These are phyloP conservation scores for Hippoglossus stenolepis DNA, from an alignment of 2,113 vertebrate species.

Conservation along the genomic window DNA sequence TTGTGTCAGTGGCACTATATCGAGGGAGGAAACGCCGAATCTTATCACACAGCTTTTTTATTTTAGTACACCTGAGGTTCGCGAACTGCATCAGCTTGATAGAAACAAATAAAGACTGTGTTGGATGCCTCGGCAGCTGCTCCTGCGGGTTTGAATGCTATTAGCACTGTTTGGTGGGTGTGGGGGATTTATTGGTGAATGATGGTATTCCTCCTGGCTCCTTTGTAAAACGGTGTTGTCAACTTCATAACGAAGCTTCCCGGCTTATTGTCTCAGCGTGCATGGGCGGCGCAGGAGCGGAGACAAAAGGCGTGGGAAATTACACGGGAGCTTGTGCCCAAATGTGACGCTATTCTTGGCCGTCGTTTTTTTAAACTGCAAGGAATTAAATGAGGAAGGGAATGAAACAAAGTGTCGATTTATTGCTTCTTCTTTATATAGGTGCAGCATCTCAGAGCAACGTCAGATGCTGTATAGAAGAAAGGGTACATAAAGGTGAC, in stretches of 20 bases:
- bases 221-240: constrained; percentile 57
- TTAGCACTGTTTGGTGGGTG: neutral
- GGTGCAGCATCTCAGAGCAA: neutral
- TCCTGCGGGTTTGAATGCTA: constrained; percentile 12
- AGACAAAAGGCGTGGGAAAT: constrained; percentile 79
- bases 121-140: constrained; percentile 30
- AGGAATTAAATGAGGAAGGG: constrained; percentile 33
- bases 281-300: constrained; percentile 68
- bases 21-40: constrained; percentile 18
- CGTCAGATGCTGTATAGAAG: neutral
- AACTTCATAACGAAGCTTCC: constrained; percentile 64
- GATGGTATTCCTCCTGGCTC: constrained; percentile 44
- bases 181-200: constrained; percentile 2
- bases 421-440: neutral
- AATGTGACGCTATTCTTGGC: constrained; percentile 74
- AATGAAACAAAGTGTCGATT: constrained; percentile 26
- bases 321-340: constrained; percentile 60
- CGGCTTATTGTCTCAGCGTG: constrained; percentile 68
- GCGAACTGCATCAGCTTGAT: constrained; percentile 19
- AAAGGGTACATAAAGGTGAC: neutral
- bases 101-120: constrained; percentile 37
- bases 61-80: constrained; percentile 34
- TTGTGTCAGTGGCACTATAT: neutral
- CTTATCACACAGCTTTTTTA: constrained; percentile 32
- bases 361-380: constrained; percentile 21